A percentile compares a stretch with the other conserved stretches of the same genome.
Evolutionary conservation across 2,888 invertebrate genomes (phyloP).

Genomic region (Oscheius sp.): DNA sequence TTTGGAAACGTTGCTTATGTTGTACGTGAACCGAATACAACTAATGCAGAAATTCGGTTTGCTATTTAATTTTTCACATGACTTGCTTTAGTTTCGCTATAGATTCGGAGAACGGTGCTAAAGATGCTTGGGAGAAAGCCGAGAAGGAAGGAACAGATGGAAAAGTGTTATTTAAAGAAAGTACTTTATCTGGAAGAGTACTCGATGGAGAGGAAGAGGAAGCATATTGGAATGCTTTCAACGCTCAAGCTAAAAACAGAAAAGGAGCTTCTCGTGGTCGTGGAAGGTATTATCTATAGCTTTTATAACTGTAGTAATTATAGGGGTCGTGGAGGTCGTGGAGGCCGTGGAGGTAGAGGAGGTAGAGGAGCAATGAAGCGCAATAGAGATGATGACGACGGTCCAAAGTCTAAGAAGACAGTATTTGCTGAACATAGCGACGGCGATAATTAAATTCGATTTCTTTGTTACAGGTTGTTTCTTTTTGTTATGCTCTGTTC

Average conservation of each 20-base stretch:
- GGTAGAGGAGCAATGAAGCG: slow-evolving; percentile 26
- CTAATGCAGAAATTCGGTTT: slow-evolving; percentile 48
- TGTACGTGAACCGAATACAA: slow-evolving; percentile 43
- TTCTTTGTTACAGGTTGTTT: neutral
- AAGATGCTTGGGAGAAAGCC: slow-evolving; percentile 63
- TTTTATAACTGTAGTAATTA: neutral
- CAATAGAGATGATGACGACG: neutral
- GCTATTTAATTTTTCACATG: neutral
- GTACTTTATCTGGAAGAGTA: slow-evolving; percentile 46
- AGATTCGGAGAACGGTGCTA: slow-evolving; percentile 53
- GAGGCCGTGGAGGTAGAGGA: slow-evolving; percentile 34
- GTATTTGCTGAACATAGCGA: slow-evolving; percentile 12
- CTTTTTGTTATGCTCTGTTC: neutral
- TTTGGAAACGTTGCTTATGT: slow-evolving; percentile 74
- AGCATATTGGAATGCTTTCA: slow-evolving; percentile 66
- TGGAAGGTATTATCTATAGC: neutral
- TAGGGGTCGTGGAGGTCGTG: slow-evolving; percentile 46
- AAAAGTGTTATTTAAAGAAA: slow-evolving; percentile 56
- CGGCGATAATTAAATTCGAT: slow-evolving; percentile 3
- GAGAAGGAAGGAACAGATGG: slow-evolving; percentile 55
- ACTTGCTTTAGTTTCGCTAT: slow-evolving; percentile 12
- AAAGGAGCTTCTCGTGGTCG: slow-evolving; percentile 32
- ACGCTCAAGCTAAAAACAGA: slow-evolving; percentile 47
- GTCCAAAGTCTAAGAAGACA: slow-evolving; percentile 19
- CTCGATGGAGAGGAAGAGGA: slow-evolving; percentile 68